Evolutionary conservation across 1,140 invertebrate genomes (phyloP).

Genomic region (Coelopa frigida): DNA sequence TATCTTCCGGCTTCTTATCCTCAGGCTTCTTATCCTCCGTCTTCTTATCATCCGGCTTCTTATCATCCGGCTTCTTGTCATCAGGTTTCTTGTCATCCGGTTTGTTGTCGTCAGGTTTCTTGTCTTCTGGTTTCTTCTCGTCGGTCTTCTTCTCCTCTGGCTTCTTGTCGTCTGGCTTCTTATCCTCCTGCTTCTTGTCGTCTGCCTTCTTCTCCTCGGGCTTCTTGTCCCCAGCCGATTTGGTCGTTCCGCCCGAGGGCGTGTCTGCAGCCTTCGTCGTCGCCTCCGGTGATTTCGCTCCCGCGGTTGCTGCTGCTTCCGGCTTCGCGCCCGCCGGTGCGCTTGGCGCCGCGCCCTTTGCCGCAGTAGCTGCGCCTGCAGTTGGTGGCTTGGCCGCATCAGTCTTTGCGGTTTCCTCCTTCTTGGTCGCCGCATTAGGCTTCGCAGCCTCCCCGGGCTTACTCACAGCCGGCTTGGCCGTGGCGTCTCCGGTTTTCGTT

Average conservation of each 20-base stretch:
- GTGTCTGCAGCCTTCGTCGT: slow-evolving; percentile 23
- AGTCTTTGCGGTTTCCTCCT: slow-evolving; percentile 30
- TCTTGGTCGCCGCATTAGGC: slow-evolving; percentile 34
- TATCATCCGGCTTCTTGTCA: slow-evolving; percentile 28
- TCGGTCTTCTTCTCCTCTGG: slow-evolving; percentile 15
- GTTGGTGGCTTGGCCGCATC: slow-evolving; percentile 24
- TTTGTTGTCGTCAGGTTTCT: slow-evolving; percentile 24
- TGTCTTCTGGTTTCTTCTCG: slow-evolving; percentile 13
- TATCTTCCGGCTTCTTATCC: slow-evolving; percentile 9
- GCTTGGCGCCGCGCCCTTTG: slow-evolving; percentile 30
- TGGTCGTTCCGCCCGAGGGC: slow-evolving; percentile 18
- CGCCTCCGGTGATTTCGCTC: slow-evolving; percentile 12
- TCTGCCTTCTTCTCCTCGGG: slow-evolving; percentile 19
- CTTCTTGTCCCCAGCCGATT: slow-evolving; percentile 8
- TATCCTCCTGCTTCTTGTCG: slow-evolving; percentile 15
- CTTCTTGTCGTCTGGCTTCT: slow-evolving; percentile 18
- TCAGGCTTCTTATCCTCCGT: slow-evolving; percentile 14
- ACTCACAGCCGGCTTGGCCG: slow-evolving; percentile 28
- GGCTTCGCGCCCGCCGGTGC: slow-evolving; percentile 35
- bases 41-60: slow-evolving; percentile 23
- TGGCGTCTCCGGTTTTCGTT: slow-evolving; percentile 14
- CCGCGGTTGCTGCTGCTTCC: slow-evolving; percentile 14
- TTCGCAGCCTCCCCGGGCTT: slow-evolving; percentile 29
- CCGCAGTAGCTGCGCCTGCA: slow-evolving; percentile 6
- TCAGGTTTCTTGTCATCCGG: slow-evolving; percentile 25